phyloP scores from a whole-genome alignment of 2,888 invertebrate genomes.

The Epirrhoe tristata region DNA sequence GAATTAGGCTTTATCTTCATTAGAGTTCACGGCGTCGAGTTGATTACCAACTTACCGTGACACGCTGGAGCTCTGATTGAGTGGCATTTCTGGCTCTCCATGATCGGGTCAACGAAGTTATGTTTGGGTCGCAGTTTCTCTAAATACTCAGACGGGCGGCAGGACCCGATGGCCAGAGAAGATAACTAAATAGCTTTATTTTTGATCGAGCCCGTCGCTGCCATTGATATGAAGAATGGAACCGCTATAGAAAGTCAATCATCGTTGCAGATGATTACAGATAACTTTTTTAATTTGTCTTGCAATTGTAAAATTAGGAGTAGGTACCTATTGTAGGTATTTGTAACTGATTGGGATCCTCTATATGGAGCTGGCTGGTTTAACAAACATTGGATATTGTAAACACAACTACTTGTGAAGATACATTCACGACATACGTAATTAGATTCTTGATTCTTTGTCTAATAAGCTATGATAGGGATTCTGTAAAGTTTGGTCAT shows the following conservation, averaged over 20 bases:
- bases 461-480: too few species aligned
- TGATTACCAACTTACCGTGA: slow-evolving; percentile 64
- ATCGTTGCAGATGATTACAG: slow-evolving; percentile 59
- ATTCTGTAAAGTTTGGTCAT: too few species aligned
- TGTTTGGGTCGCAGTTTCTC: slow-evolving; percentile 68
- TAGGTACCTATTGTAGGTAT: slow-evolving; percentile 1
- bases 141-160: slow-evolving; percentile 53
- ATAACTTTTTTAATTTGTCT: slow-evolving; percentile 54
- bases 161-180: slow-evolving; percentile 66
- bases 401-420: too few species aligned
- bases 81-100: slow-evolving; percentile 63
- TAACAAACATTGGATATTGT: too few species aligned
- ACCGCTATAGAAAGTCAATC: slow-evolving; percentile 81
- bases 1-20: slow-evolving; percentile 65
- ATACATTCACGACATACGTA: too few species aligned
- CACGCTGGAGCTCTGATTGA: slow-evolving; percentile 70
- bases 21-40: slow-evolving; percentile 61
- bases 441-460: too few species aligned
- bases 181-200: slow-evolving; percentile 76
- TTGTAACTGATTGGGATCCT: slow-evolving; percentile 13
- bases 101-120: slow-evolving; percentile 71
- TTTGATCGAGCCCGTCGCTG: slow-evolving; percentile 65
- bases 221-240: slow-evolving; percentile 72
- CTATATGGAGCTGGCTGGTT: slow-evolving; percentile 6
- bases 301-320: background rate